Evolutionary conservation across 2,797 vertebrate species (phyloP).

Genomic region (Nannoperca obscura): DNA sequence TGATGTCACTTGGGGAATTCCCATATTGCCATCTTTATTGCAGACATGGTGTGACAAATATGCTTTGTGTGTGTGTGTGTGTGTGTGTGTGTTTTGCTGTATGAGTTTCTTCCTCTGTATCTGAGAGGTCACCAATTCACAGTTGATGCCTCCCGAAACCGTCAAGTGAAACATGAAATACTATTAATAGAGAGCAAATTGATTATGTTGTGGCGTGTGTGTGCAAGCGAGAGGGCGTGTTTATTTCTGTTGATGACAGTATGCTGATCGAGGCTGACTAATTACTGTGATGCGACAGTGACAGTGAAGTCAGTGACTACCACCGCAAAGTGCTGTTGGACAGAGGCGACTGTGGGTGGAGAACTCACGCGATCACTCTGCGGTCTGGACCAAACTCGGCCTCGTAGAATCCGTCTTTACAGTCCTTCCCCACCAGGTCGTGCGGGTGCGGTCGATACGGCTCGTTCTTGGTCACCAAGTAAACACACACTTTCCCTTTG

Average conservation of each 20-base stretch:
- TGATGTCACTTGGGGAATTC: constrained; percentile 85
- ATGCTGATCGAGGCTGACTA: constrained; percentile 25
- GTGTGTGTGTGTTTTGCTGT: constrained; percentile 21
- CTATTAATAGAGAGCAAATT: constrained; percentile 51
- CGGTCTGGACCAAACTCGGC: constrained; percentile 96
- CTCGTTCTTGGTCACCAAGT: constrained; percentile 95
- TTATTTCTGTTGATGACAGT: constrained; percentile 6
- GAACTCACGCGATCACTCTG: constrained; percentile 94
- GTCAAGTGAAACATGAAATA: constrained; percentile 42
- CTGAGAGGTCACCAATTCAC: constrained; percentile 38
- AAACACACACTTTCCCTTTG: constrained; percentile 94
- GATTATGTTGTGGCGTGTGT: constrained; percentile 1
- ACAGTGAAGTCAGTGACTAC: background rate
- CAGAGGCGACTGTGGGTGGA: background rate
- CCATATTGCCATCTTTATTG: constrained; percentile 70
- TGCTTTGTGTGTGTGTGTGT: constrained; percentile 36
- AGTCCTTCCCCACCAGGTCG: constrained; percentile 97
- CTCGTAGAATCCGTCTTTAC: constrained; percentile 97
- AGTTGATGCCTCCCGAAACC: constrained; percentile 38
- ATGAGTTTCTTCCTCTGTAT: constrained; percentile 32
- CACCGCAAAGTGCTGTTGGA: background rate
- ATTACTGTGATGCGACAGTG: background rate
- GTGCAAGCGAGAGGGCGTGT: background rate
- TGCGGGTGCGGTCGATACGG: constrained; percentile 97
- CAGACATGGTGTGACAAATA: constrained; percentile 69